Base-by-base conservation (phyloP, 2,797 vertebrate genomes). In the Australoheros facetus region DNA sequence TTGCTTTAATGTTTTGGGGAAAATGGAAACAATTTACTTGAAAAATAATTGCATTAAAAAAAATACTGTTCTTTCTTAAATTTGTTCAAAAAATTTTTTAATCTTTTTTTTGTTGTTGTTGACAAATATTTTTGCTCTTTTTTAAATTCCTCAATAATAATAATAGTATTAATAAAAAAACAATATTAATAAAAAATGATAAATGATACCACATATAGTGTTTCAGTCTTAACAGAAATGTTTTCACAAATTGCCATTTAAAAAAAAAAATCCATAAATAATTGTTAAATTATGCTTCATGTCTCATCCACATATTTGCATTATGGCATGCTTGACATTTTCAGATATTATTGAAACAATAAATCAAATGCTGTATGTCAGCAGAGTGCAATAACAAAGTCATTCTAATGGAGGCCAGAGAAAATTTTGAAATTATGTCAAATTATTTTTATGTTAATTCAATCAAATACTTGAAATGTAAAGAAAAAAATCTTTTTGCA, bases 271-370 rank as follows among this genome's bases (percentile, higher is more conserved):
- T 30, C 19, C 73, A 62, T 73, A 32, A 74, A 88, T 88, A 88
- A 89, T 75, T 77, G 45, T 60, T 74, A 70, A 85, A 88, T 92
- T 87, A 81, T 80, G 48, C 85, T 54, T 83, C 72, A 59, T 76
- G 71, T 78, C 80, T 82, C 84, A 78, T 84, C 69, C 75, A 72
- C 71, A 60, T 79, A 75, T 83, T 88, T 90, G 37, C 83, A 78
- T 91, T 71, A 75, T 83, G 83, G 80, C 87, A 79, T 75, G 85
- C 85, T 78, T 93, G 88, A 91, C 90, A 91, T 93, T 92, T 94
- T 85, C 71, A 89, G 73, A 89, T 73, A 92, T 89, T 89, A 88
- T 87, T 89, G 84, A 91, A 89, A 90, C 81, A 87, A 90, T 91
- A 85, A 89, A 93, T 92, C 89, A 91, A 81, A 77, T 56, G 55